These are phyloP conservation scores for Dione juno DNA, from an alignment of 2,888 invertebrate species.

Conservation along the genomic window DNA sequence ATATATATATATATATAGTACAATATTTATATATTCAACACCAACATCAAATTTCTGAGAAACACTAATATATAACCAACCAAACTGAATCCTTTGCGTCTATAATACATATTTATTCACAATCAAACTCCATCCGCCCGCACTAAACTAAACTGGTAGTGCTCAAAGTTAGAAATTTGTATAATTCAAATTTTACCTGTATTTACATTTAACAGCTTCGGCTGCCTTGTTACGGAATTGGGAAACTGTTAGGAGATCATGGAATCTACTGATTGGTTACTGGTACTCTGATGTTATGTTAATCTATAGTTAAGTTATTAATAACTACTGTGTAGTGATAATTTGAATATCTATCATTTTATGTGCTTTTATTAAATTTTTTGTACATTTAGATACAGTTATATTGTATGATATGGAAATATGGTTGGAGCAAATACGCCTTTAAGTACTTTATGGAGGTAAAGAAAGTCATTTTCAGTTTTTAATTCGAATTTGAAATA, in stretches of 20 bases:
- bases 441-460: too few relatives aligned
- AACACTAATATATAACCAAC: slow-evolving; percentile 3
- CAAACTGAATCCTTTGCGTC: slow-evolving; percentile 15
- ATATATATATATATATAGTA: not conserved
- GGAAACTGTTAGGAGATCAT: slow-evolving; percentile 32
- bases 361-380: too few relatives aligned
- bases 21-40: not conserved
- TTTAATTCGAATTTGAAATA: too few relatives aligned
- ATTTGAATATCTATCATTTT: too few relatives aligned
- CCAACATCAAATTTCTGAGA: not conserved
- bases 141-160: slow-evolving; percentile 17
- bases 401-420: too few relatives aligned
- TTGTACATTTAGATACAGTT: too few relatives aligned
- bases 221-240: slow-evolving; percentile 20
- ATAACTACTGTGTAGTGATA: not conserved
- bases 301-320: not conserved
- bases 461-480: too few relatives aligned
- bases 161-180: slow-evolving; percentile 29
- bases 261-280: not conserved
- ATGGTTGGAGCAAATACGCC: too few relatives aligned
- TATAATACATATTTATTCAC: slow-evolving; percentile 22
- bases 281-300: slow-evolving; percentile 3
- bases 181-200: slow-evolving; percentile 29
- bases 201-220: slow-evolving; percentile 15
- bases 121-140: slow-evolving; percentile 18